These are phyloP conservation scores for Agrotis segetum DNA, from an alignment of 2,888 invertebrate species.

Conservation along the genomic window DNA sequence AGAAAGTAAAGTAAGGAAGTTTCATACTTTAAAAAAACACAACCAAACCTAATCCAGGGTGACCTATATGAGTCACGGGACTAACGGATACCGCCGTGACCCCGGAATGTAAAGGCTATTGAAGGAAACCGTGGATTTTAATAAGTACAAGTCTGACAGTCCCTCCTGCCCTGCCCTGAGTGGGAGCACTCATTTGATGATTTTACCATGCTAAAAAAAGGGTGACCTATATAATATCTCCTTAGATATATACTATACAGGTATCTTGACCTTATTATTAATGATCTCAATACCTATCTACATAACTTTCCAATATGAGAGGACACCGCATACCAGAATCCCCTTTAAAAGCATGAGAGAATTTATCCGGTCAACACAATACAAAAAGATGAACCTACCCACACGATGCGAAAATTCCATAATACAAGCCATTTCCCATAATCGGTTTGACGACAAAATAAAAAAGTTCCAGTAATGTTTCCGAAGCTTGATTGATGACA, in stretches of 20 bases:
- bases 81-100: no score
- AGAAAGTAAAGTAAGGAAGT: not conserved
- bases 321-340: not conserved
- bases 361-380: conserved; percentile 13
- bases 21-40: not conserved
- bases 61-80: no score
- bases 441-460: conserved; percentile 66
- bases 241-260: not conserved
- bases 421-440: conserved; percentile 41
- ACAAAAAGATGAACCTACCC: conserved; percentile 9
- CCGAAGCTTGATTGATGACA: conserved; percentile 70
- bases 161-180: no score
- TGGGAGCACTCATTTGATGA: no score
- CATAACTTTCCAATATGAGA: not conserved
- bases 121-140: no score
- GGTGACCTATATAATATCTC: no score
- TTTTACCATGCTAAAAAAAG: no score
- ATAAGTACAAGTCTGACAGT: no score
- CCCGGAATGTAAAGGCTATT: no score
- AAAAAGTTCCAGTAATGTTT: conserved; percentile 51
- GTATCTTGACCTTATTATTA: not conserved
- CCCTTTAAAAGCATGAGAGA: not conserved
- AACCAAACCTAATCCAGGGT: no score
- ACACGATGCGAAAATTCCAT: conserved; percentile 13
- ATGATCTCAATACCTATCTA: not conserved